A percentile compares a stretch with the other conserved stretches of the same genome.
These are phyloP conservation scores for human DNA, from an alignment of 2,113 vertebrate genomes.

Conservation along the genomic window DNA sequence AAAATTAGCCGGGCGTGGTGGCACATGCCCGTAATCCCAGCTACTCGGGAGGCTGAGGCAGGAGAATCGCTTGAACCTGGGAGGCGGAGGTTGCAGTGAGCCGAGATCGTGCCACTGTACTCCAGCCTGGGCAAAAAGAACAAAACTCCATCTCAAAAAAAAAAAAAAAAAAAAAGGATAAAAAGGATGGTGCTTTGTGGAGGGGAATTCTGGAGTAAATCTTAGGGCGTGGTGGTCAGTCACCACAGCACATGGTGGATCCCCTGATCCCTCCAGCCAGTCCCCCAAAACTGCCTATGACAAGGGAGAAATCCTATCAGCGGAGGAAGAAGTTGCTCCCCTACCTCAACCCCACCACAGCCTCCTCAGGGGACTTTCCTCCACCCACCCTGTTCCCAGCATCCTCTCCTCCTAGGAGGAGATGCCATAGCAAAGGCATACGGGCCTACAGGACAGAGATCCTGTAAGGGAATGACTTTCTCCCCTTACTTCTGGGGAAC, in stretches of 20 bases:
- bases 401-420: neutral
- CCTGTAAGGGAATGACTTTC: neutral
- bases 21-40: no score
- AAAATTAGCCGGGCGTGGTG: no score
- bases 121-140: no score
- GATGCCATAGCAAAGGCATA: neutral
- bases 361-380: neutral
- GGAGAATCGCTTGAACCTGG: no score
- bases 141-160: no score
- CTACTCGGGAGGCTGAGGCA: no score
- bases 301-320: neutral
- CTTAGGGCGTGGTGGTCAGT: neutral
- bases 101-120: no score
- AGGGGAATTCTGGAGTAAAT: neutral
- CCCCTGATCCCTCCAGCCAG: neutral
- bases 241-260: neutral
- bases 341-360: neutral
- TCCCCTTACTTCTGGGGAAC: neutral
- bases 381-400: neutral
- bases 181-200: neutral
- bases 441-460: neutral
- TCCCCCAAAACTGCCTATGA: neutral
- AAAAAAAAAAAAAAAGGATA: neutral
- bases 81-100: no score
- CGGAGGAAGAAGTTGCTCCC: neutral